Base-by-base conservation (phyloP, 2,113 vertebrate genomes). In the Gadus macrocephalus region DNA sequence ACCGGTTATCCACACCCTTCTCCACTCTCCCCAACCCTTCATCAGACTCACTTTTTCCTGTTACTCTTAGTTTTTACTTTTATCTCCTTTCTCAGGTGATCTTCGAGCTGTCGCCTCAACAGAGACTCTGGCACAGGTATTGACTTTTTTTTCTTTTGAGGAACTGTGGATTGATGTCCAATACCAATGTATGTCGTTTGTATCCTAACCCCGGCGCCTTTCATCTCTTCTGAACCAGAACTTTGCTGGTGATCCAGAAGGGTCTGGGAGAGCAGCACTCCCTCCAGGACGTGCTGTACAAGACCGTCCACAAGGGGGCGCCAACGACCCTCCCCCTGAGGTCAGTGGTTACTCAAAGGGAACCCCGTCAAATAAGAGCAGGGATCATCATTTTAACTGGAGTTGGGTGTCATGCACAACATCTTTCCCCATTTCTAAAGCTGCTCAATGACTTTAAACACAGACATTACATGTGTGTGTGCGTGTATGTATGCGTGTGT, bases 241-340 rank as follows among this genome's bases (percentile, higher is more conserved):
- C 60, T 20, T 17, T 49, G 64, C 35, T 53, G n/a, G 4, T n/a
- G 9, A 3, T 22, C 3, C 4, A 3, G 3, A 11, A 38, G 20
- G 17, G 9, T n/a, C 59, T 98, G 5, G 93, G 94, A 71, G 95
- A 97, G 81, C 95, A 99, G 49, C 95, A 97, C 22, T 95, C 96
- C 5, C 93, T 99, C 66, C 96, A 99, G 88, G 95, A 98, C 66
- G 91, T 99, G 60, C 88, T 99, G 76, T 98, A 97, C 88, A 98
- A 98, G 91, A 96, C 92, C 80, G 92, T 95, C 69, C 92, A 98
- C 82, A 95, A 93, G 91, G 94, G 93, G 79, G 78, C 86, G 22
- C 92, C 96, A 15, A 97, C 95, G 5, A 93, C 93, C 62, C 89
- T 96, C 64, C 96, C 96, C 1, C 95, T 95, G 68, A 93, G 96